These are phyloP conservation scores for Chironomus tepperi DNA, from an alignment of 1,140 invertebrate genomes.

Conservation along the genomic window DNA sequence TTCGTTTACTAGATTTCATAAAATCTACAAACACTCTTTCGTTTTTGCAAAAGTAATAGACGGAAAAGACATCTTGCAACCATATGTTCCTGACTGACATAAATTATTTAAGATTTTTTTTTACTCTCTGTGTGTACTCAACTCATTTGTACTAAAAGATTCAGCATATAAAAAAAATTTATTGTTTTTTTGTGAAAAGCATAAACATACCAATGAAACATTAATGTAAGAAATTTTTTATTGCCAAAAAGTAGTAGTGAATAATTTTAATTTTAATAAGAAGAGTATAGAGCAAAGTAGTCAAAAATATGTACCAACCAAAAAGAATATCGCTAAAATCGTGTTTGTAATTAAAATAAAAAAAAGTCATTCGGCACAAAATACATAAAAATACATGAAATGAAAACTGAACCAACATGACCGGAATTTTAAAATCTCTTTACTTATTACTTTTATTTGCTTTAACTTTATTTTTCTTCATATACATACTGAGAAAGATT, in stretches of 20 bases:
- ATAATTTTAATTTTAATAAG: too few species aligned
- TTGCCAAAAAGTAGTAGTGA: too few species aligned
- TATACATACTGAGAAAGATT: neutral
- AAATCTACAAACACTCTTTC: neutral
- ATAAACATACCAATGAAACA: slow-evolving; percentile 1
- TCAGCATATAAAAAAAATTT: too few species aligned
- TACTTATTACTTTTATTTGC: neutral
- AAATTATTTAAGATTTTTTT: neutral
- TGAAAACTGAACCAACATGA: slow-evolving; percentile 17
- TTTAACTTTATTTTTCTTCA: neutral
- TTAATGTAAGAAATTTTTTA: neutral
- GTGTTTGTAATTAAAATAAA: slow-evolving; percentile 20
- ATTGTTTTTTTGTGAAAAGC: neutral
- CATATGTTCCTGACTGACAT: neutral
- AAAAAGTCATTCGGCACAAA: neutral
- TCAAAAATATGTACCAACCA: neutral
- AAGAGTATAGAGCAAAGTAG: neutral
- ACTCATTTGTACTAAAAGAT: neutral
- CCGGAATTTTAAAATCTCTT: slow-evolving; percentile 17
- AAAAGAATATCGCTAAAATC: neutral
- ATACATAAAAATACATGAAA: neutral
- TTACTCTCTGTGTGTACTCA: neutral
- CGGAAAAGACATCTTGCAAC: neutral
- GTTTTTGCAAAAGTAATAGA: neutral
- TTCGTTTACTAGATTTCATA: too few species aligned